Evolutionary conservation across 2,888 invertebrate genomes (phyloP).

Genomic region (Ptychoptera albimana): DNA sequence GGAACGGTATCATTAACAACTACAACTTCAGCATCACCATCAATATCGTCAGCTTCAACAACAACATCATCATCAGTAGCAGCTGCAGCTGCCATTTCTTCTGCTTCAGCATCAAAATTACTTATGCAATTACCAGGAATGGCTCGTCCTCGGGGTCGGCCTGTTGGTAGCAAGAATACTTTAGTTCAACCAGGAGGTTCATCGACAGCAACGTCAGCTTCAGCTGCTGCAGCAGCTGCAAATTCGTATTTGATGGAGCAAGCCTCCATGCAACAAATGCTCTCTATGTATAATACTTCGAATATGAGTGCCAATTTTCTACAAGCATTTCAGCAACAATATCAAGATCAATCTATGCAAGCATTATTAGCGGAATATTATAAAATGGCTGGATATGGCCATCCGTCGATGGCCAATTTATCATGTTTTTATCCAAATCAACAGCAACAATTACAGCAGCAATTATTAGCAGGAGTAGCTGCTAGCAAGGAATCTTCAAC

Average conservation of each 20-base stretch:
- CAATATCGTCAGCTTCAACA: constrained; percentile 8
- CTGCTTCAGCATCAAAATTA: constrained; percentile 15
- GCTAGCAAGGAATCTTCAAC: constrained; percentile 9
- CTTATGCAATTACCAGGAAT: constrained; percentile 15
- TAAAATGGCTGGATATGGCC: constrained; percentile 11
- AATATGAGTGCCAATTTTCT: constrained; percentile 5
- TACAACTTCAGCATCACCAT: not conserved
- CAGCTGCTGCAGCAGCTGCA: constrained; percentile 10
- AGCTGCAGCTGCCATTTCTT: constrained; percentile 14
- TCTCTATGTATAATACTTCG: too few relatives aligned
- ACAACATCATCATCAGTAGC: constrained; percentile 7
- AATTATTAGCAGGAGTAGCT: too few relatives aligned
- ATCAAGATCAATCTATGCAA: constrained; percentile 13
- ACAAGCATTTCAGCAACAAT: constrained; percentile 9
- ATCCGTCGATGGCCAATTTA: constrained; percentile 10
- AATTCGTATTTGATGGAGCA: not conserved
- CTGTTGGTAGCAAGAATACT: constrained; percentile 14
- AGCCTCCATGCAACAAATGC: too few relatives aligned
- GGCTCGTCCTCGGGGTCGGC: constrained; percentile 14
- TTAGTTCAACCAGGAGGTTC: constrained; percentile 7
- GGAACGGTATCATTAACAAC: not conserved
- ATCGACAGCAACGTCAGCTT: constrained; percentile 11
- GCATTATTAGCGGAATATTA: constrained; percentile 16
- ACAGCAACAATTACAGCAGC: not conserved
- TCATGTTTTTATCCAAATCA: constrained; percentile 5